Evolutionary conservation across 2,113 vertebrate genomes (phyloP).

Genomic region (Ptyas mucosa): DNA sequence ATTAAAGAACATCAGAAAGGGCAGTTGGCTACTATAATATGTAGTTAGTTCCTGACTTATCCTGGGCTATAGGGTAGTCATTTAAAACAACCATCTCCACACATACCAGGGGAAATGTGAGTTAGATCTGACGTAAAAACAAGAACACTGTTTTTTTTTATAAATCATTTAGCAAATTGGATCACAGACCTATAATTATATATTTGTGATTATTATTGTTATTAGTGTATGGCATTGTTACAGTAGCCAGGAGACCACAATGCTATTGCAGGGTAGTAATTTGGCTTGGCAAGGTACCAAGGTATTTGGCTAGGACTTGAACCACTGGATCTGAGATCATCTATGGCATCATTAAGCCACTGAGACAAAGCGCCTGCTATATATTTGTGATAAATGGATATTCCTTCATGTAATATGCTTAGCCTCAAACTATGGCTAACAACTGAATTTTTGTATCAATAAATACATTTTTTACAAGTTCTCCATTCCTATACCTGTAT

Average conservation of each 20-base stretch:
- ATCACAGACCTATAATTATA: not conserved
- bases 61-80: not conserved
- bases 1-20: not conserved
- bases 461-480: not conserved
- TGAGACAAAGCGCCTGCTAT: not conserved
- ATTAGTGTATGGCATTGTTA: not conserved
- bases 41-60: not conserved
- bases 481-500: not conserved
- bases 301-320: not conserved
- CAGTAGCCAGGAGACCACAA: not conserved
- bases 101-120: not conserved
- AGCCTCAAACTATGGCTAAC: not conserved
- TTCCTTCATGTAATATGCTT: not conserved
- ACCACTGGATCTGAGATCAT: not conserved
- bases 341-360: not conserved
- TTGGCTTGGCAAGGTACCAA: not conserved
- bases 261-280: not conserved
- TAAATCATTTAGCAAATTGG: not conserved
- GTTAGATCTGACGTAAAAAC: not conserved
- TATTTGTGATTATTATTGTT: not conserved
- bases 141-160: not conserved
- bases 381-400: not conserved
- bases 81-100: not conserved
- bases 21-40: not conserved
- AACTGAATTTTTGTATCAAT: not conserved